These are phyloP conservation scores for Hyalella azteca DNA, from an alignment of 2,888 invertebrate genomes.

Conservation along the genomic window DNA sequence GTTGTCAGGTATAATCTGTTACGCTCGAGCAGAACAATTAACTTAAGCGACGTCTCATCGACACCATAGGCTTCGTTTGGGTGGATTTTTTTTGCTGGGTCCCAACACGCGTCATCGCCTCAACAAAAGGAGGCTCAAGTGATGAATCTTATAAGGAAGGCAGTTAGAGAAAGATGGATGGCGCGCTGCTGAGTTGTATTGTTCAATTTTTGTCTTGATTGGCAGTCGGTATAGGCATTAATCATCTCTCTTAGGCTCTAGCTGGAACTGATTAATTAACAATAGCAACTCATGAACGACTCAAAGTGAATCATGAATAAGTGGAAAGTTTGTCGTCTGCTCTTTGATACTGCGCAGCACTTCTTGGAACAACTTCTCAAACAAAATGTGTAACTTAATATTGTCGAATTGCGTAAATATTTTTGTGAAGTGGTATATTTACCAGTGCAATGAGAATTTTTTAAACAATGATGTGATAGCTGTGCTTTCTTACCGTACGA, in stretches of 20 bases:
- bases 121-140: constrained; percentile 12
- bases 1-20: not conserved
- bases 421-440: too few relatives aligned
- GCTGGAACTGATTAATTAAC: constrained; percentile 29
- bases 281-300: constrained; percentile 23
- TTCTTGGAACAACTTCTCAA: too few relatives aligned
- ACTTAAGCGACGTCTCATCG: constrained; percentile 20
- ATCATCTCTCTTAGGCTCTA: constrained; percentile 4
- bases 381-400: too few relatives aligned
- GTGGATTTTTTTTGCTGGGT: not conserved
- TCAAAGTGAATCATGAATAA: constrained; percentile 27
- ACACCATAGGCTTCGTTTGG: constrained; percentile 19
- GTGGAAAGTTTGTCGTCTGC: too few relatives aligned
- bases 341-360: too few relatives aligned
- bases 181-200: not conserved
- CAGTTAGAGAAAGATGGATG: constrained; percentile 22
- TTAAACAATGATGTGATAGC: too few relatives aligned
- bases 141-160: constrained; percentile 24
- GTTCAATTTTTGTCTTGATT: constrained; percentile 16
- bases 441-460: too few relatives aligned
- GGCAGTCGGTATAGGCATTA: not conserved
- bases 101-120: not conserved
- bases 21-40: constrained; percentile 6
- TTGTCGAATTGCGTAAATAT: too few relatives aligned
- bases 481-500: too few relatives aligned